Base-by-base conservation (phyloP, 1,140 invertebrate species). In the Drosophila melanica region DNA sequence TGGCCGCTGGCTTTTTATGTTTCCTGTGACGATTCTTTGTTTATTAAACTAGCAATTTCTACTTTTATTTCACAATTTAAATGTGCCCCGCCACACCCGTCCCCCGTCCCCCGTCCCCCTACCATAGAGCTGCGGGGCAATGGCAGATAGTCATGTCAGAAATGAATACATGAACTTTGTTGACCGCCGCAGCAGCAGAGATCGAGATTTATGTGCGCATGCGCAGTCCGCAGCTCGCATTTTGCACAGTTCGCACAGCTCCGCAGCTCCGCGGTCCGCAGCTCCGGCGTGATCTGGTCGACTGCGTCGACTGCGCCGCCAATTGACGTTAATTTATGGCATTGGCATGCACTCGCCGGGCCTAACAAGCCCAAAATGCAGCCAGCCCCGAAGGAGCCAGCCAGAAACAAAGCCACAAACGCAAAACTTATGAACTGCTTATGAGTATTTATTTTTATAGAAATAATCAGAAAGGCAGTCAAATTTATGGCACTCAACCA, bases 261-360 rank as follows among this genome's bases (percentile, higher is more conserved):
- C 27, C 27, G 27, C 6, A 27, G 27, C 20, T 23, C 20, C 77
- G 65, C 63, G 63, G 27, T 23, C 20, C 77, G 65, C 63, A 67
- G 27, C 20, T 50, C 30, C 47, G 30, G 53, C 65, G 65, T 67
- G 70, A 73, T 73, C 69, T 71, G 60, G 11, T 60, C 35, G 20
- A 42, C 65, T 64, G 58, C 33, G 47, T 51, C 63, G 47, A 44
- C 69, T 55, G 75, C 57, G 54, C 79, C 68, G 68, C 79, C 80
- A 87, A 89, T 89, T 87, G 84, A 87, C 84, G 76, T 87, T 89
- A 87, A 87, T 87, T 87, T 87, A 87, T 87, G 77, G 84, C 85
- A 73, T 81, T 78, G 81, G 76, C 76, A 71, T 81, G 77, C 79
- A 77, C 63, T 70, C 63, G 53, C 35, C 42, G 47, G 48, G 72